Base-by-base conservation (phyloP, 2,888 invertebrate genomes). In the Pristionchus mayeri region DNA sequence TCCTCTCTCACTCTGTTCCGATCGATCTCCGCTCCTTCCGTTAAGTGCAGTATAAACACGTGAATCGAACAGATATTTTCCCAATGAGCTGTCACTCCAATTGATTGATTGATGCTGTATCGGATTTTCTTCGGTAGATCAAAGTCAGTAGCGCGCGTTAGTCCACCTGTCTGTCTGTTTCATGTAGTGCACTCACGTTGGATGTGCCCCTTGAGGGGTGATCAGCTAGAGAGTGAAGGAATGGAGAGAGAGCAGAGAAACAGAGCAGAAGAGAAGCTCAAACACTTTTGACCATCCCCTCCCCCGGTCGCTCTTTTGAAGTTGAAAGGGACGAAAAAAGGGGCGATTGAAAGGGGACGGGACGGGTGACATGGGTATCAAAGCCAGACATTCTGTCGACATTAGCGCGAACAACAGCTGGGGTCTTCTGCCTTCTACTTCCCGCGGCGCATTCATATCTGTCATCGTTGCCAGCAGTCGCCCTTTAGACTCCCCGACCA, bases 11-110 rank as follows among this genome's bases (percentile, higher is more conserved):
- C 63, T 30, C 63, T 63, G n/a, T n/a, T n/a, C n/a, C 63, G 18
- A 67, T 67, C 67, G 67, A 67, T 67, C 67, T 60, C 30, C 27
- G 37, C 67, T 34, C 40, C 34, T 37, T 6, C 37, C 30, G 67
- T n/a, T 37, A 67, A 67, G 67, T 67, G 67, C 67, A 67, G n/a
- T 67, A 67, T 67, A 67, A 67, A 67, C 67, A 67, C 40, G 67
- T 67, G 67, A 67, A 67, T 67, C 40, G 37, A 67, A 4, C 30
- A 30, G 63, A 63, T 34, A 63, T 37, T 34, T 67, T n/a, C 18
- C 67, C 37, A 30, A 60, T 60, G 60, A 27, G 60, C 11, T 30
- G 60, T 60, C 60, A 30, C 0, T 57, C 24, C 57, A 24, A 57
- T 57, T 16, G 13, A 27, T 30, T 27, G 2, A 30, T 60, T 11